phyloP scores from a whole-genome alignment of 2,888 invertebrate genomes.

The Melieria omissa region DNA sequence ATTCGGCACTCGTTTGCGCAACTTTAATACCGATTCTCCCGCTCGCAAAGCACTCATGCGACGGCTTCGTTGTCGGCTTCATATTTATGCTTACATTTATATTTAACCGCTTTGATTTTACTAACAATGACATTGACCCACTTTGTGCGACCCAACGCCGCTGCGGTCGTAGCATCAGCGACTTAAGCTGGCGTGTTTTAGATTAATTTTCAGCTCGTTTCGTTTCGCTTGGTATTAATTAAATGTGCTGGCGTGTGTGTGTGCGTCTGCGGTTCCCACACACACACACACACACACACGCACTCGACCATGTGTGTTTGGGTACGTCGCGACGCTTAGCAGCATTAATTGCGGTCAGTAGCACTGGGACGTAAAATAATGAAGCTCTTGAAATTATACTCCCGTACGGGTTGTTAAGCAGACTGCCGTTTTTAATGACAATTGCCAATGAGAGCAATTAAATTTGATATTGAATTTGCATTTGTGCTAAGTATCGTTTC shows the following conservation, averaged over 20 bases:
- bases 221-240: background rate
- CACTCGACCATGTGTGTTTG: background rate
- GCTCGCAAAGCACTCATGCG: no score
- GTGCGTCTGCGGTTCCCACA: conserved; percentile 1
- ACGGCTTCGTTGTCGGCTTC: no score
- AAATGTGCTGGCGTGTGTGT: background rate
- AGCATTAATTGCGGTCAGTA: no score
- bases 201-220: background rate
- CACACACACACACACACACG: background rate
- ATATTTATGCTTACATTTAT: background rate
- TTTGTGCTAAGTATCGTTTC: no score
- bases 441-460: no score
- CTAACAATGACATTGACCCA: conserved; percentile 59
- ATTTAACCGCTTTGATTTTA: conserved; percentile 22
- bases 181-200: background rate
- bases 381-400: no score
- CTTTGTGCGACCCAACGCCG: conserved; percentile 34
- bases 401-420: no score
- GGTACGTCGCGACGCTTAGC: background rate
- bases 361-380: no score
- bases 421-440: no score
- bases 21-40: no score
- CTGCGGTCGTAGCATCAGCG: background rate
- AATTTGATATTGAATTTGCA: no score
- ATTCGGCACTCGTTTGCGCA: no score